Conservation (phyloP, 2,113 vertebrate species). For the Eira barbara region DNA sequence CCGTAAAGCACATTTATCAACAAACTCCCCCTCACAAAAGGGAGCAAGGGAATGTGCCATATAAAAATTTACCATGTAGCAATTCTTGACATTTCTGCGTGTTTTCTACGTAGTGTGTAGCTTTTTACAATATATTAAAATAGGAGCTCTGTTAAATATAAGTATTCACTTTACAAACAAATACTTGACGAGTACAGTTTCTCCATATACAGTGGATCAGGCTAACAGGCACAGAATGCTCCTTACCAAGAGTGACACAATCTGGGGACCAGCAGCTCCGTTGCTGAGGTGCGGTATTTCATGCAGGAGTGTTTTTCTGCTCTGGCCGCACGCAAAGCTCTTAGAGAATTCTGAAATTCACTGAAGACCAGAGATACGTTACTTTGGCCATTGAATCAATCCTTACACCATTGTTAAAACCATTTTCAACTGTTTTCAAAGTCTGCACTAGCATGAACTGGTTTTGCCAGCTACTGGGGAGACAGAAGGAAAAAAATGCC, state of each 20-base stretch:
- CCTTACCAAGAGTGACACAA: slow-evolving; percentile 70
- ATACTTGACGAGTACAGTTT: slow-evolving; percentile 57
- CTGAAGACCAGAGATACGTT: slow-evolving; percentile 18
- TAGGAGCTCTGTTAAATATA: slow-evolving; percentile 75
- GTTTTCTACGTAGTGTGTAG: slow-evolving; percentile 78
- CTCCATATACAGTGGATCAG: slow-evolving; percentile 63
- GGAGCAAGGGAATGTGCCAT: slow-evolving; percentile 48
- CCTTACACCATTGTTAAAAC: neutral
- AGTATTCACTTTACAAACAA: slow-evolving; percentile 74
- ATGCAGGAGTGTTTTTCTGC: slow-evolving; percentile 21
- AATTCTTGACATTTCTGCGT: slow-evolving; percentile 73
- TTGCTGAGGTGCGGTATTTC: slow-evolving; percentile 51
- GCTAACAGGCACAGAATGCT: slow-evolving; percentile 64
- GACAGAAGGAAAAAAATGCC: slow-evolving; percentile 7
- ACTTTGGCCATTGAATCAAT: neutral
- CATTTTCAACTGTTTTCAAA: neutral
- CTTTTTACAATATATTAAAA: slow-evolving; percentile 73
- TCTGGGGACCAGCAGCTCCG: slow-evolving; percentile 42
- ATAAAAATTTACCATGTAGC: slow-evolving; percentile 81
- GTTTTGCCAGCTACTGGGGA: slow-evolving; percentile 30
- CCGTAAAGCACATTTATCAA: slow-evolving; percentile 81
- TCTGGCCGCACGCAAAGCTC: neutral
- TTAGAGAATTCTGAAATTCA: neutral
- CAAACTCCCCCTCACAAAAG: slow-evolving; percentile 76
- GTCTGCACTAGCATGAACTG: neutral